These are phyloP conservation scores for Osmerus mordax DNA, from an alignment of 2,113 vertebrate species.

Conservation along the genomic window DNA sequence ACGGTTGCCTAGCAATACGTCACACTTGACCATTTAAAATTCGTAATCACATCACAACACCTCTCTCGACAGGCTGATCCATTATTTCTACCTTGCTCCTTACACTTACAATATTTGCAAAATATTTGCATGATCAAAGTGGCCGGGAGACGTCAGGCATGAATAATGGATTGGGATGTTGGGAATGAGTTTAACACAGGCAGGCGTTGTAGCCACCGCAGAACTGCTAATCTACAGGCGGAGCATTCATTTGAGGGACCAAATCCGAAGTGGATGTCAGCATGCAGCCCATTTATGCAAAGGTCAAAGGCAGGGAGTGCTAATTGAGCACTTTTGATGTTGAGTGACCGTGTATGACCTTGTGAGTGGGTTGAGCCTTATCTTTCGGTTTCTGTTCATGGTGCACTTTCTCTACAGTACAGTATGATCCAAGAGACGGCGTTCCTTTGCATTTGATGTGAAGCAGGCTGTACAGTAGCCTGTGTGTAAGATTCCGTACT, in stretches of 20 bases:
- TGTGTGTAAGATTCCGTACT: too few relatives aligned
- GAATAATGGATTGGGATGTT: conserved; percentile 24
- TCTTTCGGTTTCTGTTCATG: too few relatives aligned
- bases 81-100: conserved; percentile 21
- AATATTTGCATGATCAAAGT: conserved; percentile 24
- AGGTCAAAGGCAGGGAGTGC: too few relatives aligned
- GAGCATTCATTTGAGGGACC: background rate
- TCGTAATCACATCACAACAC: conserved; percentile 22
- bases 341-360: too few relatives aligned
- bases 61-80: conserved; percentile 11
- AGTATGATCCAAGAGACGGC: too few relatives aligned
- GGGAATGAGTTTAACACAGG: background rate
- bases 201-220: background rate
- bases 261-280: background rate
- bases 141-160: conserved; percentile 15
- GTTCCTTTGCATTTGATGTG: too few relatives aligned
- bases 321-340: too few relatives aligned
- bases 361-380: too few relatives aligned
- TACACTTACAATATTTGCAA: conserved; percentile 16
- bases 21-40: conserved; percentile 11
- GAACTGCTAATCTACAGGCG: conserved; percentile 5
- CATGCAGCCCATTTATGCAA: background rate
- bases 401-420: too few relatives aligned
- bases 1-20: conserved; percentile 8
- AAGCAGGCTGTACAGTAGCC: too few relatives aligned